phyloP scores from a whole-genome alignment of 37 sponge, comb jelly and placozoan species.

The Spongilla lacustris region DNA sequence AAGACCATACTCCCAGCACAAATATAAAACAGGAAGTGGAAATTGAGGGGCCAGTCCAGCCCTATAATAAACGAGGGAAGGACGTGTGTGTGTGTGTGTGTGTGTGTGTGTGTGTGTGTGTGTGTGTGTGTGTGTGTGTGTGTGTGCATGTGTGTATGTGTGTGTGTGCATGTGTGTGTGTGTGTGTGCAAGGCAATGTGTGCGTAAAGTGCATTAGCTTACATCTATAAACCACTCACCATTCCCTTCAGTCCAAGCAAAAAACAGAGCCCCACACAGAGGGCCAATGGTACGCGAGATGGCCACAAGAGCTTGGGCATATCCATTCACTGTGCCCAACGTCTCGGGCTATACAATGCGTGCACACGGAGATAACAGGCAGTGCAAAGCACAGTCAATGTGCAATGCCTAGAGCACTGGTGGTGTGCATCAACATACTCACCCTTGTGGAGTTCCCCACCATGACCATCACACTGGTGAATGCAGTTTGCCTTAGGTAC shows the following conservation, averaged over 20 bases:
- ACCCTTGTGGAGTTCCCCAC: conserved; percentile 71
- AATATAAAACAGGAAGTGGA: conserved; percentile 75
- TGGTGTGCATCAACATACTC: not conserved
- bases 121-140: too few relatives aligned
- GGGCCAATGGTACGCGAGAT: conserved; percentile 72
- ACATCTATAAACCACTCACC: too few relatives aligned
- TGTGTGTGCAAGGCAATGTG: too few relatives aligned
- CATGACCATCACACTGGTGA: conserved; percentile 63
- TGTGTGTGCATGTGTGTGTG: too few relatives aligned
- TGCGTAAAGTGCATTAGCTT: too few relatives aligned
- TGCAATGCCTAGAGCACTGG: too few relatives aligned
- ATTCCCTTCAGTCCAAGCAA: conserved; percentile 80
- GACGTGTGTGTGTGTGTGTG: too few relatives aligned
- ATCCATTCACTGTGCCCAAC: conserved; percentile 78
- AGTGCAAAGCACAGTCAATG: not conserved
- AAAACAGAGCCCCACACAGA: conserved; percentile 57
- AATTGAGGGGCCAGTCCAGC: conserved; percentile 77
- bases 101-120: too few relatives aligned
- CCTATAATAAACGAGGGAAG: conserved; percentile 29
- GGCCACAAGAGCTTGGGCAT: conserved; percentile 70
- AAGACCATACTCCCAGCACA: conserved; percentile 24
- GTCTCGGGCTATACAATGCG: conserved; percentile 36
- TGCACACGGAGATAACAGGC: not conserved
- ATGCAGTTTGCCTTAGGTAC: conserved; percentile 19
- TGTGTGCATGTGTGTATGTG: too few relatives aligned